Evolutionary conservation across 1,140 invertebrate genomes (phyloP), one percentile per base, ranked within the genome.

Genomic region (Magallana angulata): DNA sequence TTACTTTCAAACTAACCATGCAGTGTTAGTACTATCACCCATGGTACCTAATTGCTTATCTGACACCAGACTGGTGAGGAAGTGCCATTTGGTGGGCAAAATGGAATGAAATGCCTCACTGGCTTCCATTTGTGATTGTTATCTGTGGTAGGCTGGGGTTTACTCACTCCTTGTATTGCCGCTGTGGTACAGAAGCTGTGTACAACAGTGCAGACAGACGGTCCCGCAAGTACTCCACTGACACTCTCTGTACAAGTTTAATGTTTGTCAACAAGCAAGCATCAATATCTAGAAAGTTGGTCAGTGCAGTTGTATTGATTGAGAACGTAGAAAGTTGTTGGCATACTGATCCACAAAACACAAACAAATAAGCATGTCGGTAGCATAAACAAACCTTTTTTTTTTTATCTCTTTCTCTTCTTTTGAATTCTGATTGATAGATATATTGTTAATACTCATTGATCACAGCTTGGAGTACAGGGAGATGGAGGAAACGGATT

Each of bases 21-120:
- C 68, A 76, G 68, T 36, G 24, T 76, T 76, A 76, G 68, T 76
- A 76, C 68, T 76, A 76, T 76, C 68, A 76, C 68, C 24, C 68
- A 76, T 76, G 68, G 68, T 76, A 76, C 68, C 24, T 76, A 76
- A 76, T 76, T 76, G 68, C 24, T 76, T 76, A 76, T 76, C 68
- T 76, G 24, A 30, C 68, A 76, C 68, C 24, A 76, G 68, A 18
- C 68, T 76, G 68, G 24, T 76, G 68, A 30, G 68, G 24, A 76
- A 76, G 68, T 76, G 68, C 68, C 68, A 76, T 76, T 76, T 76
- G 68, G 68, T 76, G 24, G 24, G 24, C 18, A 76, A 30, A 76
- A 30, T 76, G 68, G 68, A 76, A 76, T 76, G 68, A 76, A 76
- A 30, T 76, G 68, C 68, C 36, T 76, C 68, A 76, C 68, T 76